Evolutionary conservation across 1,140 invertebrate species (phyloP), one percentile per base, ranked within the genome.

Genomic region (Dreissena rostriformis): DNA sequence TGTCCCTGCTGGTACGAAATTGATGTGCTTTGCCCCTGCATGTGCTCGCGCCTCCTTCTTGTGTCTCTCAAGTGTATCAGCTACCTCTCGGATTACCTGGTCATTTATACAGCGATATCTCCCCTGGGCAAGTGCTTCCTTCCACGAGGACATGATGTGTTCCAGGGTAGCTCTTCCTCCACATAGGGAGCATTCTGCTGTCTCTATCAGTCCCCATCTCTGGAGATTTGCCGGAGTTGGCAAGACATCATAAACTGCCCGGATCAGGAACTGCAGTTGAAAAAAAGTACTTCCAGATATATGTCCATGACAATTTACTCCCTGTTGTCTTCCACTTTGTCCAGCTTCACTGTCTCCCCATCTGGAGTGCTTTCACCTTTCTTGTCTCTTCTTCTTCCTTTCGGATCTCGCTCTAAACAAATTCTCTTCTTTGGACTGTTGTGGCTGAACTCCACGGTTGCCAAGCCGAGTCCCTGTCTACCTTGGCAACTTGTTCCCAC

Each of bases 61-160:
- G 11, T 75, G 22, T 26, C 24, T 75, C 24, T 53, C 53, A 14
- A 75, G 15, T 17, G 51, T 75, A 55, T 75, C 72, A 53, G 51
- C 72, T 26, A 75, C 22, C 24, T 75, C 53, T 55, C 53, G n/a
- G 19, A 75, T 5, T 55, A 22, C 72, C 53, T 75, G 49, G 53
- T 75, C 49, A 75, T 75, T 49, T 55, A 1, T 75, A 49, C 51
- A 75, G 19, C 22, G n/a, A 19, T 75, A 75, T 26, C 72, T 52
- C 12, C 72, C 72, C 53, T 75, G 39, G 8, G 72, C n/a, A 22
- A 75, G 19, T 22, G 72, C 72, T 55, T 22, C 53, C 19, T 24
- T 22, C 7, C 72, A 75, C 12, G 72, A 75, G 12, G 51, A 57
- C n/a, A 75, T 19, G 22, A 75, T 75, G 51, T 75, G 72, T 7